Base-by-base conservation (phyloP, 2,797 vertebrate genomes). In the Tolypeutes matacus region DNA sequence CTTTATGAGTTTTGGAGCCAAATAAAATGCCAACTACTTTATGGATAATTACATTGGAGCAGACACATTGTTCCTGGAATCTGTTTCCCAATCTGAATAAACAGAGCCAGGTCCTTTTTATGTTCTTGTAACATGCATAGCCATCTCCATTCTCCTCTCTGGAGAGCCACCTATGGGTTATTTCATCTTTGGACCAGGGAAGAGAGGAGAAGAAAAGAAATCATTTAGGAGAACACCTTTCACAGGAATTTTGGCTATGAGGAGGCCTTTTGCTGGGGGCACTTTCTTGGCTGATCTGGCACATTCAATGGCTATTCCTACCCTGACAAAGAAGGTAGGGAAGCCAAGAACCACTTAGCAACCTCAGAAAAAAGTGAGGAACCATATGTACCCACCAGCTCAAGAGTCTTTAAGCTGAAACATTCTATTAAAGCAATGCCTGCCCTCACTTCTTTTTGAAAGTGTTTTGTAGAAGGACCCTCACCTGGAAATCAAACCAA, bases 21-120 rank as follows among this genome's bases (percentile, higher is more conserved):
- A 76, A n/a, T 88, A 18, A 89, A 91, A 91, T 34, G 90, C 89
- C 2, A 0, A 58, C 81, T 65, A 84, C 65, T 96, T 92, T 81
- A 75, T 87, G 77, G 72, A 95, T 95, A 94, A 96, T 96, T 95
- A 82, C 86, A 69, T 17, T 75, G 51, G 89, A 81, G 65, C 95
- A 85, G 80, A 93, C 86, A 70, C 62, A 65, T 81, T 92, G 78
- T 73, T 94, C 86, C 89, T 81, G 42, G 91, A 95, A 86, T 89
- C 82, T 42, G 51, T 88, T 90, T 91, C 65, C 77, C 92, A 21
- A 3, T 92, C 86, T 64, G 86, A 86, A 72, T 85, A 89, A 89
- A 95, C 83, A 94, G 67, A 92, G 64, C 60, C 64, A 18, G 64
- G 86, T 75, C 62, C n/a, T 85, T 91, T 89, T 80, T 93, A 89